Conservation (phyloP, 2,888 invertebrate genomes). For the Chloroclysta siterata region DNA sequence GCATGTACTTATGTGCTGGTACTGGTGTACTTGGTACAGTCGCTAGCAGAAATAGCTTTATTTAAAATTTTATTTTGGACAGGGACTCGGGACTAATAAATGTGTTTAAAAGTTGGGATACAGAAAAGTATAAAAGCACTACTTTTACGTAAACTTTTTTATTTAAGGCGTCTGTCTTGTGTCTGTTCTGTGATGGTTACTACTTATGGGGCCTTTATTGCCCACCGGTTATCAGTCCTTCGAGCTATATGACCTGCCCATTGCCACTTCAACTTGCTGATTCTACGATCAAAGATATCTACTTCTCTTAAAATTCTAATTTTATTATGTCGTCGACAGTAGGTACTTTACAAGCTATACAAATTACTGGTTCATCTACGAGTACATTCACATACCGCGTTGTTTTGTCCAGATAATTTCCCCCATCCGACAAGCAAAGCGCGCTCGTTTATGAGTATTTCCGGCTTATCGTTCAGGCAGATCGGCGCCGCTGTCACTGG, state of each 20-base stretch:
- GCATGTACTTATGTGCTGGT: neutral
- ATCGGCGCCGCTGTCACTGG: constrained; percentile 91
- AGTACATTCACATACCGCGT: constrained; percentile 65
- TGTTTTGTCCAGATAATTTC: constrained; percentile 86
- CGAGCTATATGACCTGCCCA: too few relatives aligned
- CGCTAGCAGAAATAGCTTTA: neutral
- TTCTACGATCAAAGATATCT: too few relatives aligned
- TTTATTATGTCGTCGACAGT: neutral
- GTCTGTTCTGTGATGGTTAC: too few relatives aligned
- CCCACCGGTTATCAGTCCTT: too few relatives aligned
- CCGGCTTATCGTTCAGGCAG: constrained; percentile 89
- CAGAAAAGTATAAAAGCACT: too few relatives aligned
- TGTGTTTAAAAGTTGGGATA: too few relatives aligned
- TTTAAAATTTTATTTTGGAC: neutral
- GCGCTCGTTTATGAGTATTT: constrained; percentile 85
- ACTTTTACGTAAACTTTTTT: too few relatives aligned
- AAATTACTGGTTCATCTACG: neutral
- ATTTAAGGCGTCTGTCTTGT: too few relatives aligned
- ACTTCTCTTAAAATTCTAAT: too few relatives aligned
- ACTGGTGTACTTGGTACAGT: constrained; percentile 3
- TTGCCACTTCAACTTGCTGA: too few relatives aligned
- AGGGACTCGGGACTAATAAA: too few relatives aligned
- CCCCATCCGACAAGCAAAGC: constrained; percentile 90
- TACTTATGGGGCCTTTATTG: too few relatives aligned
- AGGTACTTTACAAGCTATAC: neutral